Evolutionary conservation across 2,113 vertebrate species (phyloP).

Genomic region (Hypomesus transpacificus): DNA sequence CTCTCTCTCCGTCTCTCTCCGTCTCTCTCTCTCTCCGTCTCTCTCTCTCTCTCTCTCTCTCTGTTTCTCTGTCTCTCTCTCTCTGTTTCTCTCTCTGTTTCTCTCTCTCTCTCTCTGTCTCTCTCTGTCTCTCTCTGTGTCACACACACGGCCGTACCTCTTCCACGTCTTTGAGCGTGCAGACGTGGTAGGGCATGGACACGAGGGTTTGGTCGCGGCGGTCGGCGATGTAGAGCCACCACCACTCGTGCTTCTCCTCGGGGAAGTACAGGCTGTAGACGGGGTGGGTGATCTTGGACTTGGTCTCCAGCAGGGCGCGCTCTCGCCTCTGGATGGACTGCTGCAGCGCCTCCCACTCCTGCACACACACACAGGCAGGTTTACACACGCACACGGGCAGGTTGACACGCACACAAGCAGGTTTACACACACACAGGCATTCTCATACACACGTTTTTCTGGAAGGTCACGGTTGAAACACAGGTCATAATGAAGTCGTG

Average conservation of each 20-base stretch:
- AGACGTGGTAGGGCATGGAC: conserved; percentile 97
- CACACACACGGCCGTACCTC: conserved; percentile 74
- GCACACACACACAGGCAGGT: conserved; percentile 8
- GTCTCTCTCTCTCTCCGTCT: background rate
- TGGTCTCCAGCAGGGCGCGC: conserved; percentile 92
- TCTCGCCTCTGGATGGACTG: conserved; percentile 97
- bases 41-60: background rate
- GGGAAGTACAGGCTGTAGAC: conserved; percentile 95
- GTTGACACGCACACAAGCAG: background rate
- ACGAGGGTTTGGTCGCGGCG: conserved; percentile 91
- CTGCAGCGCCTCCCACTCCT: conserved; percentile 98
- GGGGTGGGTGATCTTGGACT: conserved; percentile 96
- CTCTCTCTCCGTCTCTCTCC: background rate
- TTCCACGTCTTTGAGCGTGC: conserved; percentile 92
- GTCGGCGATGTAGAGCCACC: conserved; percentile 99
- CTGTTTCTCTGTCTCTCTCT: too few relatives aligned
- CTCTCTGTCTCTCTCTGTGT: background rate
- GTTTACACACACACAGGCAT: background rate
- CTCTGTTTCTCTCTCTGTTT: too few relatives aligned
- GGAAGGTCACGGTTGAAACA: too few relatives aligned
- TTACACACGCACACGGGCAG: background rate
- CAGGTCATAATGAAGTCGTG: too few relatives aligned
- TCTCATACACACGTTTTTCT: conserved; percentile 1
- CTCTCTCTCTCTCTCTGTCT: background rate
- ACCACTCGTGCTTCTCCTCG: conserved; percentile 99